These are phyloP conservation scores for Temnothorax curvispinosus DNA, from an alignment of 1,140 invertebrate genomes.

Conservation along the genomic window DNA sequence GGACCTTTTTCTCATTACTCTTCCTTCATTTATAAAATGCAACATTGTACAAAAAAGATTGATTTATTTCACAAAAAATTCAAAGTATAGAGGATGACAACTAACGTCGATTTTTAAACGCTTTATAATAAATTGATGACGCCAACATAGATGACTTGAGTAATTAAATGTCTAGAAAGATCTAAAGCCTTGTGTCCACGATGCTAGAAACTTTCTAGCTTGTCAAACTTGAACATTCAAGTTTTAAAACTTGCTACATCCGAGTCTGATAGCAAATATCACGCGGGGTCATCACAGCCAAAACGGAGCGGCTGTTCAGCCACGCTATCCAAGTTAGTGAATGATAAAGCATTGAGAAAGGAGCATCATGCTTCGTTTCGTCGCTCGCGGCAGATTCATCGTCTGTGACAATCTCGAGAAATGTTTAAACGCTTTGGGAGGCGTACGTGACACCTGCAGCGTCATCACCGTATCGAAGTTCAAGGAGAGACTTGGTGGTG, in stretches of 20 bases:
- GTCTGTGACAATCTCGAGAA: constrained; percentile 53
- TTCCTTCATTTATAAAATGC: neutral
- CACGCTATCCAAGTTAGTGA: constrained; percentile 21
- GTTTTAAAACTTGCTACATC: constrained; percentile 7
- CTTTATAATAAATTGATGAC: neutral
- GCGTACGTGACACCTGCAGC: constrained; percentile 26
- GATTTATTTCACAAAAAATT: neutral
- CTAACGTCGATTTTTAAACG: neutral
- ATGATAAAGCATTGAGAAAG: neutral
- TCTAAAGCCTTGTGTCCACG: neutral
- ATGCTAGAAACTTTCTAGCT: neutral
- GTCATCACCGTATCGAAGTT: neutral
- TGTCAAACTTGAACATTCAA: neutral
- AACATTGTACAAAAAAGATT: neutral
- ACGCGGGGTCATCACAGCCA: constrained; percentile 53
- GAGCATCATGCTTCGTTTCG: constrained; percentile 67
- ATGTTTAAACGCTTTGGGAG: neutral
- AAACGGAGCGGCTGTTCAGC: neutral
- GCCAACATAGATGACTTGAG: neutral
- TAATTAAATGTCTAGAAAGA: neutral
- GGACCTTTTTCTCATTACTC: neutral
- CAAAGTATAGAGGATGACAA: neutral
- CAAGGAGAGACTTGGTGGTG: neutral
- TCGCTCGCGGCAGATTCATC: constrained; percentile 2
- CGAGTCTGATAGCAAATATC: constrained; percentile 41